These are phyloP conservation scores for Babylonia areolata DNA, from an alignment of 1,140 invertebrate genomes.

Conservation along the genomic window DNA sequence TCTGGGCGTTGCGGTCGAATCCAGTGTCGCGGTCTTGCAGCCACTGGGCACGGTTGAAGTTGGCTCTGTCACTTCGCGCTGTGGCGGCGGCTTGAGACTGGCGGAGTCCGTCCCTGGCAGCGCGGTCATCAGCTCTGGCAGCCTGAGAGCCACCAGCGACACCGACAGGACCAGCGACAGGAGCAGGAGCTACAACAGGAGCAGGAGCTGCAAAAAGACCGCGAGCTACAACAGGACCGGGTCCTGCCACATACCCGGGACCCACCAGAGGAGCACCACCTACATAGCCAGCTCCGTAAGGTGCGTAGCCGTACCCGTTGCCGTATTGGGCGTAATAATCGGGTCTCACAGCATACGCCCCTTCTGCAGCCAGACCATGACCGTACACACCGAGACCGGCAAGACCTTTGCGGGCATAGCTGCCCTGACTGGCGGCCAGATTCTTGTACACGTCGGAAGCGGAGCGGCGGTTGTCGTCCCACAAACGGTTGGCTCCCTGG, in stretches of 20 bases:
- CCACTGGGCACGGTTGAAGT: constrained; percentile 34
- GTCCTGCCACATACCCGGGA: too few species aligned
- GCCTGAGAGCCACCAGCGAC: neutral
- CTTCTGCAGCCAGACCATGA: constrained; percentile 31
- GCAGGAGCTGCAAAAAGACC: too few species aligned
- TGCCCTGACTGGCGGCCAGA: constrained; percentile 36
- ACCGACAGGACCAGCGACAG: neutral
- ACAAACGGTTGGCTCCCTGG: constrained; percentile 25
- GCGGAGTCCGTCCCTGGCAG: neutral
- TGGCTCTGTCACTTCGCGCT: neutral
- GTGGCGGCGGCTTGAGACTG: neutral
- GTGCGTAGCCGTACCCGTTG: constrained; percentile 10
- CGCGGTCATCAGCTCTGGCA: too few species aligned
- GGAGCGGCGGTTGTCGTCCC: constrained; percentile 24
- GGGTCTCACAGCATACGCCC: constrained; percentile 35
- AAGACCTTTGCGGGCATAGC: neutral
- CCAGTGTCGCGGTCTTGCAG: constrained; percentile 27
- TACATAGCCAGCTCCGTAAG: constrained; percentile 26
- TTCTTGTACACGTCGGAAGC: constrained; percentile 40
- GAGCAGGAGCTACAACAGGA: too few species aligned
- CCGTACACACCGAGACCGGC: neutral
- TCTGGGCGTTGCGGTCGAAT: neutral
- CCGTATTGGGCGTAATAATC: neutral
- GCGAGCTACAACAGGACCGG: too few species aligned
- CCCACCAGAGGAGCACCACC: too few species aligned